Conservation (phyloP, 64 coral and sea anemone genomes). For the Astreopora myriophthalma region DNA sequence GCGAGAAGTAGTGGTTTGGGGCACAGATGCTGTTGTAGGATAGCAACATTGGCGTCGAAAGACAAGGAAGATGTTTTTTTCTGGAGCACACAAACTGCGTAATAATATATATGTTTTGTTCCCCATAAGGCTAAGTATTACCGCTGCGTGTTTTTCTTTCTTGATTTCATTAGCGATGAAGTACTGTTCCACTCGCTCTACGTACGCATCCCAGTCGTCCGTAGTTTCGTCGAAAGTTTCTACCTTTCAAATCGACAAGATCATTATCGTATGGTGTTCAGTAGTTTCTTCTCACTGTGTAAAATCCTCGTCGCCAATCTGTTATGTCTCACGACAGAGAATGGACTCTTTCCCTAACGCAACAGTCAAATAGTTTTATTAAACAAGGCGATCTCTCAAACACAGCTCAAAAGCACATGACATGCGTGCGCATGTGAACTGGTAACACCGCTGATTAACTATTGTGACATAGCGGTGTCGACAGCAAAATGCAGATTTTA, state of each 20-base stretch:
- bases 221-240: background rate
- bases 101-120: slow-evolving; percentile 2
- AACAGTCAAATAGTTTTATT: no score
- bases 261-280: background rate
- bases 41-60: background rate
- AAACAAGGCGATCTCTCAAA: no score
- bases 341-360: no score
- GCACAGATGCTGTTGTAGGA: background rate
- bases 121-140: background rate
- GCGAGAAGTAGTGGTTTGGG: slow-evolving; percentile 8
- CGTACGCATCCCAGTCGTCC: background rate
- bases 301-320: slow-evolving; percentile 1
- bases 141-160: background rate
- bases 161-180: background rate
- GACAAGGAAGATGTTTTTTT: background rate
- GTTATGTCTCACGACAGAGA: background rate
- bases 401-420: no score
- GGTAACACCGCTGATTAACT: no score
- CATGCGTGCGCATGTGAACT: no score
- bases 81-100: background rate
- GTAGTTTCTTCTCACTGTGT: background rate
- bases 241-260: background rate
- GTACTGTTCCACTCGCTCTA: background rate
- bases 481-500: no score
- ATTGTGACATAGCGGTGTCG: no score